phyloP scores from a whole-genome alignment of 2,797 vertebrate species.

The Malacoctenus gilli region DNA sequence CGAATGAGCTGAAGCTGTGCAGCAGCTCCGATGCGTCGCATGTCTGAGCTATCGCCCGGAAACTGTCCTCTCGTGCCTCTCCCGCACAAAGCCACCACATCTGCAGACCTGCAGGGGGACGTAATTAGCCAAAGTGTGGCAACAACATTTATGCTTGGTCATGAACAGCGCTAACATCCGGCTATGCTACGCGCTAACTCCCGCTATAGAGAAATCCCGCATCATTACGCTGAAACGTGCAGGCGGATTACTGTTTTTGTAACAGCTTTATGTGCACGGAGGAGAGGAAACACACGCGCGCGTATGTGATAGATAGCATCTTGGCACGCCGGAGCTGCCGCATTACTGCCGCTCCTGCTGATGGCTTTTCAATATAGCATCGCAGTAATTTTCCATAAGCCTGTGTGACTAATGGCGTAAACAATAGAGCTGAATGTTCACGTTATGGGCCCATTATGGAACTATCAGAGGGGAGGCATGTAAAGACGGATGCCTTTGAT shows the following conservation, averaged over 20 bases:
- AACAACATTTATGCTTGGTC: no score
- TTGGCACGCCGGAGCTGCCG: constrained; percentile 42
- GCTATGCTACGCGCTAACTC: constrained; percentile 26
- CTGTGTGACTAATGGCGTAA: constrained; percentile 75
- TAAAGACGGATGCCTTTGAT: constrained; percentile 73
- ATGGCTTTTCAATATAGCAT: constrained; percentile 69
- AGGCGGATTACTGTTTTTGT: constrained; percentile 47
- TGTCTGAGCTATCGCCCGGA: not conserved
- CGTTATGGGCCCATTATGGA: constrained; percentile 71
- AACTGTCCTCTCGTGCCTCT: no score
- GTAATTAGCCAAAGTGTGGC: no score
- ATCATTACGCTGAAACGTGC: constrained; percentile 13
- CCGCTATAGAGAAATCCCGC: constrained; percentile 16
- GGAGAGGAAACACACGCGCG: constrained; percentile 29
- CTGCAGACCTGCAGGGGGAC: not conserved
- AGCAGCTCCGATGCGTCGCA: not conserved
- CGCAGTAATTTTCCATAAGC: constrained; percentile 72
- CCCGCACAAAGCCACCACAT: no score
- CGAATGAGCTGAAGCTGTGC: not conserved
- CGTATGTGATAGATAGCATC: constrained; percentile 64
- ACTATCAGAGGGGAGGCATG: constrained; percentile 58
- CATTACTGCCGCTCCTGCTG: constrained; percentile 44
- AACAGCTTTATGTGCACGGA: constrained; percentile 34
- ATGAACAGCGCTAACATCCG: no score
- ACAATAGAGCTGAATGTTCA: constrained; percentile 73